A percentile compares a stretch with the other conserved stretches of the same genome.
phyloP scores from a whole-genome alignment of 2,113 vertebrate species.

The Nycticorax nycticorax region DNA sequence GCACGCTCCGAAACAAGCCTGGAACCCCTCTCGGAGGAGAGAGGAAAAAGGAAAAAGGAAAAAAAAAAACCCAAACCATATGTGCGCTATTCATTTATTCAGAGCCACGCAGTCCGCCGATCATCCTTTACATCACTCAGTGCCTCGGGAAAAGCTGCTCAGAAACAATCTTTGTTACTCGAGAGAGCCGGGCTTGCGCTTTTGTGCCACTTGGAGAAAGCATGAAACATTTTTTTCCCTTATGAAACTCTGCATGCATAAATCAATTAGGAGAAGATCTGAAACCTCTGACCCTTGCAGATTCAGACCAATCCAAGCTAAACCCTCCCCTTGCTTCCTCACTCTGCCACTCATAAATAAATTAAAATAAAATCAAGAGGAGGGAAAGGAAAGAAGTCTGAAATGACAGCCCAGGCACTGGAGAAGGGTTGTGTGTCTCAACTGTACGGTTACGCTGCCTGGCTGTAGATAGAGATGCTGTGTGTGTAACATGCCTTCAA shows the following conservation, averaged over 20 bases:
- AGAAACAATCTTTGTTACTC: conserved; percentile 55
- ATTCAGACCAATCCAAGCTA: neutral
- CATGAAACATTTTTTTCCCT: neutral
- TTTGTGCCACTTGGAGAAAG: conserved; percentile 26
- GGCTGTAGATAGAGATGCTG: neutral
- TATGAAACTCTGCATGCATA: conserved; percentile 3
- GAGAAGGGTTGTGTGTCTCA: neutral
- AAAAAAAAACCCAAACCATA: neutral
- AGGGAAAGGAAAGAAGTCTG: neutral
- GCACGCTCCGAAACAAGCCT: neutral
- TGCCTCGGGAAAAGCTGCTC: conserved; percentile 57
- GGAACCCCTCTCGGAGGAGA: neutral
- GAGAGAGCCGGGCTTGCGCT: conserved; percentile 16
- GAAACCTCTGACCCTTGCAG: neutral
- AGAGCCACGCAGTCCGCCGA: conserved; percentile 51
- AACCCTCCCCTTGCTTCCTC: neutral
- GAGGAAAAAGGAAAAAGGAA: accelerated
- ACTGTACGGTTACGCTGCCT: neutral
- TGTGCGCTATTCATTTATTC: conserved; percentile 31
- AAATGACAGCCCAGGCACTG: neutral
- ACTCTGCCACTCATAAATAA: neutral
- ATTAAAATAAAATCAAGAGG: neutral
- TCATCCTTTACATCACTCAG: conserved; percentile 49
- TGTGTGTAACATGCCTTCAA: neutral
- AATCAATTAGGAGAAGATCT: neutral